Evolutionary conservation across 1,140 invertebrate genomes (phyloP).

Genomic region (Hylyphantes graminicola): DNA sequence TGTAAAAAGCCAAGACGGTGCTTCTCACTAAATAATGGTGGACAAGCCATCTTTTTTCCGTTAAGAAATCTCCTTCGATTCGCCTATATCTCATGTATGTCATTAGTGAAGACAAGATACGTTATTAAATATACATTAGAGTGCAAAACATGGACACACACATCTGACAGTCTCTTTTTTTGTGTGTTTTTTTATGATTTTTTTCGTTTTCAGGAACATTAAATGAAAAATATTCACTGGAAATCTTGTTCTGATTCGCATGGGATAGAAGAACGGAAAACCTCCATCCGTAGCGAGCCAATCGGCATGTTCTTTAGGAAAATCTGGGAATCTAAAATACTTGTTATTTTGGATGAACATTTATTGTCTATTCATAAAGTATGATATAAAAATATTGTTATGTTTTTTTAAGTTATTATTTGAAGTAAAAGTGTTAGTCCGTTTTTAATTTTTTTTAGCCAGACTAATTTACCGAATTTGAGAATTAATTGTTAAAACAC

Average conservation of each 20-base stretch:
- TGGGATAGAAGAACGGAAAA: conserved; percentile 13
- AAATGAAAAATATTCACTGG: conserved; percentile 56
- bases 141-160: conserved; percentile 34
- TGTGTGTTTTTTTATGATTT: not conserved
- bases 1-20: conserved; percentile 35
- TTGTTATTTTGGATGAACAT: too few species aligned
- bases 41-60: conserved; percentile 42
- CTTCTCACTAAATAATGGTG: conserved; percentile 44
- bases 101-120: conserved; percentile 54
- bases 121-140: conserved; percentile 59
- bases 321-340: too few species aligned
- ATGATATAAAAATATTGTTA: too few species aligned
- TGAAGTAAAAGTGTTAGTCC: too few species aligned
- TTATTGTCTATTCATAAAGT: too few species aligned
- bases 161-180: conserved; percentile 15
- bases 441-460: too few species aligned
- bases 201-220: conserved; percentile 34
- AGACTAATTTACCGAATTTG: too few species aligned
- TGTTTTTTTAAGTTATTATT: too few species aligned
- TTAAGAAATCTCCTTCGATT: conserved; percentile 21
- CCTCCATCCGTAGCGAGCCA: conserved; percentile 21
- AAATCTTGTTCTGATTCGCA: conserved; percentile 40
- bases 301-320: conserved; percentile 18
- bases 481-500: too few species aligned
- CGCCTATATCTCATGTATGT: conserved; percentile 37